Conservation (phyloP, 2,797 vertebrate species). For the Phoeniculus purpureus region DNA sequence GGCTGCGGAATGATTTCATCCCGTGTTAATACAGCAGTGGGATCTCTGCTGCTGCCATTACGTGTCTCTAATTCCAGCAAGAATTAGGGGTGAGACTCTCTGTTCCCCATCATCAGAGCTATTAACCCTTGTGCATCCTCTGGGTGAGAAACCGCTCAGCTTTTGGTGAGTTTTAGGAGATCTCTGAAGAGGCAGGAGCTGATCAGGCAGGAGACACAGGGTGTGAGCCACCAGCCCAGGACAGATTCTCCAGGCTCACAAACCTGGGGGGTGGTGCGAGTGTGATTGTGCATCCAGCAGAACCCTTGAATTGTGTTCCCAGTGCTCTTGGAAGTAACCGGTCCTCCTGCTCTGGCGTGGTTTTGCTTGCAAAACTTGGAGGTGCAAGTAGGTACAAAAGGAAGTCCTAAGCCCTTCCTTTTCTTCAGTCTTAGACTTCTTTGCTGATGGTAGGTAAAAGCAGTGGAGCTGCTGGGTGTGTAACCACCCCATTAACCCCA, state of each 20-base stretch:
- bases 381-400: neutral
- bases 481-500: neutral
- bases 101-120: neutral
- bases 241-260: neutral
- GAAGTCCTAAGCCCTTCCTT: neutral
- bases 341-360: neutral
- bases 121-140: neutral
- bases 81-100: neutral
- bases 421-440: neutral
- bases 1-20: neutral
- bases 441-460: neutral
- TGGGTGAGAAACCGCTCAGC: neutral
- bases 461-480: neutral
- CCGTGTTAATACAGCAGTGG: neutral
- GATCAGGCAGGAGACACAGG: accelerated
- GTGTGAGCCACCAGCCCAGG: neutral
- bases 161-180: neutral
- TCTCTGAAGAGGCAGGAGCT: neutral
- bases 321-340: neutral
- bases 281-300: neutral
- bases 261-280: accelerated
- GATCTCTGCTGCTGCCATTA: neutral
- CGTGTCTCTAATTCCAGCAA: neutral
- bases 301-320: neutral
- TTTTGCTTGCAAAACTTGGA: neutral